Evolutionary conservation across 2,888 invertebrate species (phyloP).

Genomic region (Drosophila paramelanica): DNA sequence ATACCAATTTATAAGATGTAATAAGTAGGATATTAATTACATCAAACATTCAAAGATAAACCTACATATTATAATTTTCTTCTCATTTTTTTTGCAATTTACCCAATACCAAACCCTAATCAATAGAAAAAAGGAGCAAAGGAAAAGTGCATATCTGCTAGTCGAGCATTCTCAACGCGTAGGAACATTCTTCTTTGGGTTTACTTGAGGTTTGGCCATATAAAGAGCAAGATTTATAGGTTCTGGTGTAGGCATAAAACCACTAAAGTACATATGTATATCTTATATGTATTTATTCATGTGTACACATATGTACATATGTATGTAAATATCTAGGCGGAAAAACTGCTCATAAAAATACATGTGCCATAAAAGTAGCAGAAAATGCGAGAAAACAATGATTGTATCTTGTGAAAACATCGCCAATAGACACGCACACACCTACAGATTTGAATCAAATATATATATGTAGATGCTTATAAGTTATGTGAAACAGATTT

Average conservation of each 20-base stretch:
- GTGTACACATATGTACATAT: background rate
- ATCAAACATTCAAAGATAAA: too few species aligned
- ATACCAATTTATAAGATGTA: too few species aligned
- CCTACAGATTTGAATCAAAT: background rate
- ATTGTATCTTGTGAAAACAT: conserved; percentile 26
- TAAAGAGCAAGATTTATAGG: conserved; percentile 49
- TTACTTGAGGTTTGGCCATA: conserved; percentile 25
- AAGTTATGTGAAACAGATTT: conserved; percentile 10
- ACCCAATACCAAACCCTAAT: too few species aligned
- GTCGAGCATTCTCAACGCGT: background rate
- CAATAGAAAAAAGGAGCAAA: too few species aligned
- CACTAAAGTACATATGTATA: conserved; percentile 28
- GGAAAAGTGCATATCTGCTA: background rate
- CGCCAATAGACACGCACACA: conserved; percentile 9
- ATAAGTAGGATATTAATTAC: too few species aligned
- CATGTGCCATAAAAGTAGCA: conserved; percentile 41
- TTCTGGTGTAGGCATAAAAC: conserved; percentile 33
- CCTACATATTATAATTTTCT: too few species aligned
- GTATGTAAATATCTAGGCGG: background rate
- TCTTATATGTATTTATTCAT: conserved; percentile 17
- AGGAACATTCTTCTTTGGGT: background rate
- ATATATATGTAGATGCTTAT: conserved; percentile 3
- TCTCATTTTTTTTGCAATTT: too few species aligned
- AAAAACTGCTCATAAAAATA: conserved; percentile 31
- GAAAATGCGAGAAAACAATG: conserved; percentile 49